Base-by-base conservation (phyloP, 2,113 vertebrate species). In the Rhinoptilus africanus region DNA sequence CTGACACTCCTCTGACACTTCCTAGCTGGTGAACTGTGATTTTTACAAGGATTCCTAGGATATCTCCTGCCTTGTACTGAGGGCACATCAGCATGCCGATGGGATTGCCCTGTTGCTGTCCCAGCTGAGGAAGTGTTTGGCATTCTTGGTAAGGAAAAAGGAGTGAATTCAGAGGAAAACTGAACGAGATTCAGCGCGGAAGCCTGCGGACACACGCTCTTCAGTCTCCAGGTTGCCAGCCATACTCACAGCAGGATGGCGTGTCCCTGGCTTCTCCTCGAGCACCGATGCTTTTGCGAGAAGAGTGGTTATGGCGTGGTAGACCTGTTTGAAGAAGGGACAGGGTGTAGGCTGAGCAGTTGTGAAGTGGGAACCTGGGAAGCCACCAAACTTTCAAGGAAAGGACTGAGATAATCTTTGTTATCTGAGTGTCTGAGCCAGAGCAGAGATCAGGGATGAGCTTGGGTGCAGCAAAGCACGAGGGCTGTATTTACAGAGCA, bases 231-330 rank as follows among this genome's bases (percentile, higher is more conserved):
- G 41, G 45, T 47, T 66, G 10, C 5, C 84, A 86, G 7, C 23
- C 2, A 2, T 20, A 6, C 21, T 48, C 32, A 2, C 35, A 71
- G 22, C 28, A 57, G 51, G 28, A 14, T 39, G 26, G 4, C 8
- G 9, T 20, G 23, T 50, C n/a, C 18, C 51, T 16, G 20, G 34
- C 30, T 85, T 64, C 69, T 79, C 20, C 66, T 68, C 8, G 3
- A 43, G 60, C 27, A 26, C 1, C 30, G 71, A 23, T 69, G 62
- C 16, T 90, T 67, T 64, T 17, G 43, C 57, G 57, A 71, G 35
- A 23, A 23, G 51, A 47, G 8, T 48, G 37, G 18, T 10, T 16
- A 3, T 0, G 0, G 7, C 0, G 1, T 48, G 45, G 30, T 35
- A 27, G 28, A 76, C 41, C 67, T 37, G 60, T 72, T 14, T 62